These are phyloP conservation scores for Anhinga anhinga DNA, from an alignment of 2,113 vertebrate species.

Conservation along the genomic window DNA sequence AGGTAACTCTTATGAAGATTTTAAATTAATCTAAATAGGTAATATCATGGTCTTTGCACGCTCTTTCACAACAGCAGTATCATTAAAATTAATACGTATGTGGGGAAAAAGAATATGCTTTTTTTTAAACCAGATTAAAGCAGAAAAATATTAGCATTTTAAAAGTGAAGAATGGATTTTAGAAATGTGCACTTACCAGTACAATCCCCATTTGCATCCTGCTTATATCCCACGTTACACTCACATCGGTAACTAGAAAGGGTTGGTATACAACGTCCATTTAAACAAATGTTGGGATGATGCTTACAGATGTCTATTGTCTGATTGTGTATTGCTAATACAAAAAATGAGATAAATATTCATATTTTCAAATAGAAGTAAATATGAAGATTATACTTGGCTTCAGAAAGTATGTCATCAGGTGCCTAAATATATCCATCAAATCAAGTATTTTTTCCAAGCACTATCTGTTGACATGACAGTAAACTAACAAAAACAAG, in stretches of 20 bases:
- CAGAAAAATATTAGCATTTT: background rate
- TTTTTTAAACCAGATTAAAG: background rate
- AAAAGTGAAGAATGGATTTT: background rate
- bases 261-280: conserved; percentile 76
- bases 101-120: background rate
- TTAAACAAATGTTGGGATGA: conserved; percentile 75
- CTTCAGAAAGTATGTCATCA: background rate
- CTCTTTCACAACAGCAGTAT: background rate
- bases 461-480: background rate
- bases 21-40: background rate
- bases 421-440: background rate
- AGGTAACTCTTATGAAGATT: background rate
- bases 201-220: conserved; percentile 75
- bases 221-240: conserved; percentile 77
- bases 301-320: conserved; percentile 76
- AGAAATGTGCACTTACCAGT: conserved; percentile 62
- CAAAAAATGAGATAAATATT: background rate
- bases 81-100: background rate
- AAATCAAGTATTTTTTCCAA: background rate
- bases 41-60: background rate
- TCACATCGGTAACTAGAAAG: conserved; percentile 76
- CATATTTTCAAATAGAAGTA: background rate
- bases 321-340: conserved; percentile 75
- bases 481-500: background rate
- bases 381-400: background rate